Conservation (phyloP, 2,888 invertebrate species). For the Thecophora atra region DNA sequence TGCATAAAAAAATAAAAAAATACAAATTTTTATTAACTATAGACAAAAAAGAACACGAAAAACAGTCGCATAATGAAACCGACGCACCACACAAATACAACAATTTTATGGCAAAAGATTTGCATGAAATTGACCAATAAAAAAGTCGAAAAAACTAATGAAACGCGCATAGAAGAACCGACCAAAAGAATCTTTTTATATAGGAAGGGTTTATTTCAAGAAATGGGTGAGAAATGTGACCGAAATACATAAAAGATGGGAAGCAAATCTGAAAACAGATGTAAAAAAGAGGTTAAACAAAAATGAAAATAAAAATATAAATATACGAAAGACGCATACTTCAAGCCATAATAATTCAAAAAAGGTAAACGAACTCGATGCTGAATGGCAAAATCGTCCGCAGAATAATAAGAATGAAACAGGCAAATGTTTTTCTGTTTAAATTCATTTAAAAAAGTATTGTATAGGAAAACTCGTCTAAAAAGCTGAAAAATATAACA, state of each 20-base stretch:
- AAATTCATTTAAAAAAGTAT: no score
- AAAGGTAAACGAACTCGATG: slow-evolving; percentile 17
- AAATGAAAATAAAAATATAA: neutral
- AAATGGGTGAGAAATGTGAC: slow-evolving; percentile 28
- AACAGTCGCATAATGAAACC: neutral
- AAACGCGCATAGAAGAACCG: neutral
- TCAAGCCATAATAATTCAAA: neutral
- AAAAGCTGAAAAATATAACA: no score
- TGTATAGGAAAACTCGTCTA: no score
- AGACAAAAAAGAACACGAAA: neutral
- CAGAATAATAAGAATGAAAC: neutral
- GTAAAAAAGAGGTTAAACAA: neutral
- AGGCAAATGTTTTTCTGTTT: neutral
- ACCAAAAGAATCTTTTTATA: neutral
- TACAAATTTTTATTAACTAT: slow-evolving; percentile 6
- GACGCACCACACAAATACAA: slow-evolving; percentile 11
- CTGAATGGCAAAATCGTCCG: neutral
- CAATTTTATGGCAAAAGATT: slow-evolving; percentile 27
- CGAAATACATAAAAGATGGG: slow-evolving; percentile 3
- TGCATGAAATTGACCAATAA: slow-evolving; percentile 18
- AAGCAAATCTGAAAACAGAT: neutral
- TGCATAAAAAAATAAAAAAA: neutral
- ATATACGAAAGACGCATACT: neutral
- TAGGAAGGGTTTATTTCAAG: slow-evolving; percentile 20
- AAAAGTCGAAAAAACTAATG: neutral